Base-by-base conservation (phyloP, 2,113 vertebrate genomes). In the Theristicus caerulescens region DNA sequence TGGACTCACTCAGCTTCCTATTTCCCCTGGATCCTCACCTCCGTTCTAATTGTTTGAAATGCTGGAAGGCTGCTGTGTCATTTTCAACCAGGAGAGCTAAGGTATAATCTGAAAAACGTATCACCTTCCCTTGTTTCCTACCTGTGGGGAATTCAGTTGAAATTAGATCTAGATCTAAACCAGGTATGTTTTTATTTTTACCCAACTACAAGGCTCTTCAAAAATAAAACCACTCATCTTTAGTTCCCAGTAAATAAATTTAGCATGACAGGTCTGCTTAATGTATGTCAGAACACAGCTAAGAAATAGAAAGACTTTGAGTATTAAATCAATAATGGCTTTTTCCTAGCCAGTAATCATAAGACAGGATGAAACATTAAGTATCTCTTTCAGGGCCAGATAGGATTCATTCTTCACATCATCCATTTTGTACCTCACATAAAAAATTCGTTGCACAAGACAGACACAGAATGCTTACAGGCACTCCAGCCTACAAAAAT, bases 281-380 rank as follows among this genome's bases (percentile, higher is more conserved):
- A 94, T 81, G 71, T 94, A 80, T 74, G 59, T 91, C 61, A 88
- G 92, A 93, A 94, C 85, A 84, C 55, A 83, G 90, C 76, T 94
- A 71, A 95, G 84, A 96, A 96, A 95, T 88, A 95, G 86, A 95
- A 90, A 73, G 51, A 44, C 32, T 86, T 84, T 93, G 59, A 95
- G 81, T 97, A 64, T 89, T 95, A 97, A 97, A 97, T 97, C 95
- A 96, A 94, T 95, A 96, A 85, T 54, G 46, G 57, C 76, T 96
- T 97, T 97, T 93, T 91, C 65, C 70, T 72, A 66, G 52, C 64
- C 72, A 91, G 64, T 82, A 93, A 96, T 93, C 91, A 81, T 69
- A 93, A 84, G 94, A 93, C 84, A 95, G 71, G 96, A 94, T 90
- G 83, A 95, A 96, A 88, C 82, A 74, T 93, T 94, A 97, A 86